A percentile compares a stretch with the other conserved stretches of the same genome.
Evolutionary conservation across 1,140 invertebrate genomes (phyloP).

Genomic region (Temnothorax curvispinosus): DNA sequence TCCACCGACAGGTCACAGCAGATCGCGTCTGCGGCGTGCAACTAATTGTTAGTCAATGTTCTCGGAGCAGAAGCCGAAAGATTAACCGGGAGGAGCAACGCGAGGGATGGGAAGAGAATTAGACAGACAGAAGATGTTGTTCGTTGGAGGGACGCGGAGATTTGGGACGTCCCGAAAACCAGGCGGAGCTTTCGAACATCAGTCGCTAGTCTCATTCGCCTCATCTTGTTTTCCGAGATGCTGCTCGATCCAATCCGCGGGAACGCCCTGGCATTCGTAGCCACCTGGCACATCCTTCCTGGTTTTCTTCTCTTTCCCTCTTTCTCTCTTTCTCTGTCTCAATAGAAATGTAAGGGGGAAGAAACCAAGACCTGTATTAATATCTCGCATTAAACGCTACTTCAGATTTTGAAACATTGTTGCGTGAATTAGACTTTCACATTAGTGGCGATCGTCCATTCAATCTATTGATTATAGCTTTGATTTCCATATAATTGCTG

Average conservation of each 20-base stretch:
- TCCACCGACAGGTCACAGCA: constrained; percentile 36
- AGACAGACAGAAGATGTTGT: constrained; percentile 43
- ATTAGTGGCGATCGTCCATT: constrained; percentile 58
- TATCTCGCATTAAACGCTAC: not conserved
- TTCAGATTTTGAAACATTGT: not conserved
- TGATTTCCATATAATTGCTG: constrained; percentile 66
- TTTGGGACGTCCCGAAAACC: constrained; percentile 74
- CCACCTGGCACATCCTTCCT: constrained; percentile 76
- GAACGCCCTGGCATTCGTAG: constrained; percentile 67
- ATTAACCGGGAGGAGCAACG: constrained; percentile 39
- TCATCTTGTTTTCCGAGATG: constrained; percentile 49
- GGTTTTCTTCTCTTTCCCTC: not conserved
- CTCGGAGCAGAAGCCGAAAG: constrained; percentile 61
- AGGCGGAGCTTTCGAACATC: constrained; percentile 73
- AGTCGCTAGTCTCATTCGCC: constrained; percentile 56
- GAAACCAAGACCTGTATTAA: not conserved
- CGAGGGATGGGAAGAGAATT: constrained; percentile 36
- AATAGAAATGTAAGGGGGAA: not conserved
- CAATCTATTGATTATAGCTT: constrained; percentile 60
- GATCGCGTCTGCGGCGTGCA: constrained; percentile 67
- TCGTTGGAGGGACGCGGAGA: constrained; percentile 59
- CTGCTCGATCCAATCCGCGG: constrained; percentile 64
- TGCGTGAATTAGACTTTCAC: constrained; percentile 70
- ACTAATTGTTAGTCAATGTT: constrained; percentile 81
- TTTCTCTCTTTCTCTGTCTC: not conserved